These are phyloP conservation scores for Xanthia togata DNA, from an alignment of 2,888 invertebrate genomes.

Conservation along the genomic window DNA sequence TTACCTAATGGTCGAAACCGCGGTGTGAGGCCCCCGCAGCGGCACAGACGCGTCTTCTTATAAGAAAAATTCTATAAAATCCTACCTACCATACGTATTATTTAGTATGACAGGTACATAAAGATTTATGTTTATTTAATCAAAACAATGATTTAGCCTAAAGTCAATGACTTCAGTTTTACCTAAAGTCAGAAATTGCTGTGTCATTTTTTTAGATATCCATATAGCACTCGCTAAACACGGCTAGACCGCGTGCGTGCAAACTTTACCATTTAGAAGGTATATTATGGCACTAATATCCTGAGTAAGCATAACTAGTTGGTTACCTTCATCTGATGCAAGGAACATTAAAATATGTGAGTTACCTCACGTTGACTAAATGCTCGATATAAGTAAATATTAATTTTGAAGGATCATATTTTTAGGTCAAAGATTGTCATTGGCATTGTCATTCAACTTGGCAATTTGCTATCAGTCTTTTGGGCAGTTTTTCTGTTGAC, in stretches of 20 bases:
- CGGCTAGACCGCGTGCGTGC: conserved; percentile 21
- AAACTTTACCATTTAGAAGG: conserved; percentile 1
- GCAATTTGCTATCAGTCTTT: background rate
- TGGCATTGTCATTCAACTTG: background rate
- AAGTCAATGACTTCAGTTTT: background rate
- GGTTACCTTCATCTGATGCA: background rate
- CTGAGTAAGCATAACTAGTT: conserved; percentile 14
- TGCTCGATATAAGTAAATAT: too few species aligned
- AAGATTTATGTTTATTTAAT: background rate
- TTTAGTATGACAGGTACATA: background rate
- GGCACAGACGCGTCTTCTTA: background rate
- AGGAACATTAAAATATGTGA: background rate
- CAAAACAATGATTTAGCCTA: background rate
- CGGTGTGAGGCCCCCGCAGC: conserved; percentile 1
- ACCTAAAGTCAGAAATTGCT: background rate
- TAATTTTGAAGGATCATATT: background rate
- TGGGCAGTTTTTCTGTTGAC: background rate
- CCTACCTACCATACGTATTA: too few species aligned
- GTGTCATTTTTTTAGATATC: background rate
- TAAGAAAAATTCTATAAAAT: background rate
- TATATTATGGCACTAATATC: background rate
- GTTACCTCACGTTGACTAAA: background rate
- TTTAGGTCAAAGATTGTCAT: background rate
- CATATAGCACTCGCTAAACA: background rate
- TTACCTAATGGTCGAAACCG: background rate